Conservation (phyloP, 2,113 vertebrate genomes). For the Stegostoma tigrinum region DNA sequence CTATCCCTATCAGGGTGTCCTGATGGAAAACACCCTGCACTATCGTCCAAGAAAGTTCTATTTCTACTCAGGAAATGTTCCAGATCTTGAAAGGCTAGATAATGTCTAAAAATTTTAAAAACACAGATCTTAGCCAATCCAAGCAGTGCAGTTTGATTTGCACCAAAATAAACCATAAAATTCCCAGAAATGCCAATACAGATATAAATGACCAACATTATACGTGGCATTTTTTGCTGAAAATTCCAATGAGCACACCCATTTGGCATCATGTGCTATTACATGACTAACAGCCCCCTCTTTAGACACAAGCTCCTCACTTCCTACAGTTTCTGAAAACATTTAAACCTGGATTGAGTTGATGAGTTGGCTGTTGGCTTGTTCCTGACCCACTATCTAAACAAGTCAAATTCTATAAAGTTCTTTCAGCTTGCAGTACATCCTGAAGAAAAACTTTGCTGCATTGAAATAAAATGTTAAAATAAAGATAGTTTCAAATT, state of each 20-base stretch:
- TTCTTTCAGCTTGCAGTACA: neutral
- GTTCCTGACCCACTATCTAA: neutral
- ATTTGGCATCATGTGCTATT: neutral
- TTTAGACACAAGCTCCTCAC: neutral
- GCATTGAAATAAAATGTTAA: neutral
- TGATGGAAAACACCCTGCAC: neutral
- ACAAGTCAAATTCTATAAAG: slow-evolving; percentile 4
- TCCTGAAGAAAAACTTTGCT: neutral
- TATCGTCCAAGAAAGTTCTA: neutral
- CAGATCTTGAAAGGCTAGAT: neutral
- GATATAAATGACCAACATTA: slow-evolving; percentile 2
- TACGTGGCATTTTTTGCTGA: slow-evolving; percentile 12
- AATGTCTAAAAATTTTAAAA: slow-evolving; percentile 3
- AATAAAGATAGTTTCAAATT: neutral
- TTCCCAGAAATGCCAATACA: neutral
- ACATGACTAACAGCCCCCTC: slow-evolving; percentile 15
- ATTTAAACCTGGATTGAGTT: neutral
- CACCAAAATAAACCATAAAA: slow-evolving; percentile 24
- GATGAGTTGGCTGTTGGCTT: neutral
- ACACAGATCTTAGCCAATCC: neutral
- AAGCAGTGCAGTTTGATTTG: neutral
- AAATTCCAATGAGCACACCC: neutral
- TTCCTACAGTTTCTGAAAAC: neutral
- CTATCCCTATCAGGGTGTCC: neutral
- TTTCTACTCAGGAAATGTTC: neutral